Evolutionary conservation across 1,140 invertebrate species (phyloP).

Genomic region (Eupristina koningsbergeri): DNA sequence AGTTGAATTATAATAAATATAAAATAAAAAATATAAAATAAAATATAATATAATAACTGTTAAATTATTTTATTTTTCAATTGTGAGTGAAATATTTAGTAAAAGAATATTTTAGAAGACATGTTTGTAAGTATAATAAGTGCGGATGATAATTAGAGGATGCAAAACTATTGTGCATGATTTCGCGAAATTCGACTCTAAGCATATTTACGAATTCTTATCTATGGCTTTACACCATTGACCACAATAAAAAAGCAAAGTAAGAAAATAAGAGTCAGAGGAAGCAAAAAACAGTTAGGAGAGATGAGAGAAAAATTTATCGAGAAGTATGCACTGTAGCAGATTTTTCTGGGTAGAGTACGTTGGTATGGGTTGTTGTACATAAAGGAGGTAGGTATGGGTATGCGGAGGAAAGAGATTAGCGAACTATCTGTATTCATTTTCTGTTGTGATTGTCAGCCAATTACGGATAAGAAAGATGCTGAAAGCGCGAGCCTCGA

Average conservation of each 20-base stretch:
- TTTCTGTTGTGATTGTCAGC: background rate
- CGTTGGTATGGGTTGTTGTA: background rate
- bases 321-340: background rate
- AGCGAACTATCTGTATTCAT: background rate
- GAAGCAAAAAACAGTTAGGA: background rate
- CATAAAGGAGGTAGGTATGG: background rate
- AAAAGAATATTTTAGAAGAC: too few relatives aligned
- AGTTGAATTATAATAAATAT: too few relatives aligned
- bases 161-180: background rate
- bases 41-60: too few relatives aligned
- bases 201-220: background rate
- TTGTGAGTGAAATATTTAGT: too few relatives aligned
- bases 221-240: background rate
- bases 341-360: conserved; percentile 13
- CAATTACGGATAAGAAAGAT: conserved; percentile 38
- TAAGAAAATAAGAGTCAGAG: conserved; percentile 9
- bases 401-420: background rate
- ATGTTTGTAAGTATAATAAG: too few relatives aligned
- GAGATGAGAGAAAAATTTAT: background rate
- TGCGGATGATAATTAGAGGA: background rate
- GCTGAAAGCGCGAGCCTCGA: conserved; percentile 33
- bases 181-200: background rate
- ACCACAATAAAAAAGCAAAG: background rate
- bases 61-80: too few relatives aligned
- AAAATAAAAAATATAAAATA: too few relatives aligned